Conservation (phyloP, 2,113 vertebrate species). For the Zosterops borbonicus region DNA sequence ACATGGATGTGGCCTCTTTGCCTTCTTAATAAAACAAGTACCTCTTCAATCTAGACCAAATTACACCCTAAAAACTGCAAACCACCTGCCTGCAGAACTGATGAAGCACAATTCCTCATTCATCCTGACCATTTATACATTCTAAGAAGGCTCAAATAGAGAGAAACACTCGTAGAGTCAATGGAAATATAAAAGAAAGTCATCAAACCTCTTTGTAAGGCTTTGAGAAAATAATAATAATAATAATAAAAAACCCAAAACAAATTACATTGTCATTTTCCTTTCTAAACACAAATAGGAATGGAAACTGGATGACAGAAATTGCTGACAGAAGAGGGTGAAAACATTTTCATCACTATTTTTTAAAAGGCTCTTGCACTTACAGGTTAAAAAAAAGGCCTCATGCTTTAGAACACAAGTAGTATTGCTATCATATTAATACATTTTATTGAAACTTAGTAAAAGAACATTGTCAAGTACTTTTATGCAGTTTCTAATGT, state of each 20-base stretch:
- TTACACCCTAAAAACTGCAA: not conserved
- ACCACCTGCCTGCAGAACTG: not conserved
- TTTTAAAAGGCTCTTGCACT: not conserved
- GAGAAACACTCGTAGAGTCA: fast-evolving
- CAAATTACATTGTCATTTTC: not conserved
- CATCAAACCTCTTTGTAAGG: not conserved
- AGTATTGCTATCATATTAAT: not conserved
- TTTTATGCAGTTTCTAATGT: not conserved
- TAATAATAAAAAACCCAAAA: not conserved
- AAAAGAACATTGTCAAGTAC: not conserved
- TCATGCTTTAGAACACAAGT: not conserved
- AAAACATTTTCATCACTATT: not conserved
- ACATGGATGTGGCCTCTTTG: not conserved
- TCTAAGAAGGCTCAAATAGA: not conserved
- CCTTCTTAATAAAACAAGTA: not conserved
- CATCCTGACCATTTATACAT: not conserved
- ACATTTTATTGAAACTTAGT: not conserved
- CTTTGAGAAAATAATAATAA: not conserved
- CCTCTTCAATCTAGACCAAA: not conserved
- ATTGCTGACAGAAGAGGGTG: not conserved
- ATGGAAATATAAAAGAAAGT: not conserved
- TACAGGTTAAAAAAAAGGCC: not conserved
- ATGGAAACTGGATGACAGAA: not conserved
- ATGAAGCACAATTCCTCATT: not conserved
- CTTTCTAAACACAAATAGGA: not conserved